Conservation (phyloP, 2,888 invertebrate genomes). For the Hirtodrosophila confusa region DNA sequence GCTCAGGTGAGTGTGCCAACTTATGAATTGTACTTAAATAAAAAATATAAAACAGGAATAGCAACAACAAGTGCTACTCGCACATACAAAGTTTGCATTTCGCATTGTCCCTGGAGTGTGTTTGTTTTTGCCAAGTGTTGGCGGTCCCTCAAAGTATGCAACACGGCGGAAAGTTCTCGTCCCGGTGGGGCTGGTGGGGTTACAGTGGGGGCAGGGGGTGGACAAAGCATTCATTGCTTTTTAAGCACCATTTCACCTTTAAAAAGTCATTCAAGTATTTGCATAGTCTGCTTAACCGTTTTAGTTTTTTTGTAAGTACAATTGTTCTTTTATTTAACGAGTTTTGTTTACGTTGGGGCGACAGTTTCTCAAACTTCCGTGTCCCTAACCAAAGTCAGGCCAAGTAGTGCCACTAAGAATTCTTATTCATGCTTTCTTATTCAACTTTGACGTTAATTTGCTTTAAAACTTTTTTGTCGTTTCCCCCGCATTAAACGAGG, state of each 20-base stretch:
- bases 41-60: slow-evolving; percentile 2
- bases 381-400: slow-evolving; percentile 22
- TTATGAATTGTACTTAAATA: slow-evolving; percentile 34
- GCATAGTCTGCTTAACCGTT: slow-evolving; percentile 81
- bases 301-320: slow-evolving; percentile 75
- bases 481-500: slow-evolving; percentile 33
- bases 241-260: slow-evolving; percentile 82
- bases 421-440: slow-evolving; percentile 70
- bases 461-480: slow-evolving; percentile 48
- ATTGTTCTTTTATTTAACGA: slow-evolving; percentile 80
- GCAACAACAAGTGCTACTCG: slow-evolving; percentile 20
- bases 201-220: neutral
- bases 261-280: slow-evolving; percentile 82
- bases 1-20: slow-evolving; percentile 87
- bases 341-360: slow-evolving; percentile 74
- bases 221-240: slow-evolving; percentile 72
- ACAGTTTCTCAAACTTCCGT: slow-evolving; percentile 49
- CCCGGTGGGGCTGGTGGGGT: neutral
- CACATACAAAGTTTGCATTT: slow-evolving; percentile 60
- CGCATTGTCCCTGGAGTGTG: slow-evolving; percentile 50
- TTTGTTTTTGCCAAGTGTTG: slow-evolving; percentile 42
- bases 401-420: slow-evolving; percentile 61
- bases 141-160: slow-evolving; percentile 51
- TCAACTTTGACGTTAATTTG: slow-evolving; percentile 77
- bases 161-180: slow-evolving; percentile 44